Evolutionary conservation across 1,140 invertebrate species (phyloP).

Genomic region (Drosophila fuyamai): DNA sequence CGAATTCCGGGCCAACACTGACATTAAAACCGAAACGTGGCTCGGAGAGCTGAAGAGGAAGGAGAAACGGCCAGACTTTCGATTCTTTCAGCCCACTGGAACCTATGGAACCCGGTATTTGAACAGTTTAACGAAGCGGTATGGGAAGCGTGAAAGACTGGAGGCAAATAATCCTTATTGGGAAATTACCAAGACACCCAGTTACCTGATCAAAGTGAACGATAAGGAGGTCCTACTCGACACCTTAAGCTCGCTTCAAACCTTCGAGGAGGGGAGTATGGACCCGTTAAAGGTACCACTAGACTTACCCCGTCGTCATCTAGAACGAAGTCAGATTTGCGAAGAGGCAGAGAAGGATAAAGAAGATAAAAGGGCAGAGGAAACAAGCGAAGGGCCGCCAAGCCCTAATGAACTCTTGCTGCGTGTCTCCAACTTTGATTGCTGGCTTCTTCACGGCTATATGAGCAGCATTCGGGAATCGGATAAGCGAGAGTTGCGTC

Average conservation of each 20-base stretch:
- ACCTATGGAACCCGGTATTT: conserved; percentile 46
- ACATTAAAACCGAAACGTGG: conserved; percentile 47
- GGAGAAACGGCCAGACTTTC: conserved; percentile 45
- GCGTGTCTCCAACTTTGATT: conserved; percentile 76
- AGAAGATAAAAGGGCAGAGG: background rate
- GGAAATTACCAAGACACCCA: conserved; percentile 19
- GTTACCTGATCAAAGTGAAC: conserved; percentile 32
- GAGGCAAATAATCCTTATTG: conserved; percentile 52
- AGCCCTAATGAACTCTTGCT: conserved; percentile 18
- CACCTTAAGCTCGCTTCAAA: conserved; percentile 46
- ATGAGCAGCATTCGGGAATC: conserved; percentile 17
- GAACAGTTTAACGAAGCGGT: conserved; percentile 2
- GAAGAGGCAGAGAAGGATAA: background rate
- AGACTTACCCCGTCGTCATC: conserved; percentile 46
- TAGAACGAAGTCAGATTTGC: background rate
- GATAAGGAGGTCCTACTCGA: conserved; percentile 37
- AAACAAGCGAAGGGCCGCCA: background rate
- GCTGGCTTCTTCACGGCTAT: conserved; percentile 75
- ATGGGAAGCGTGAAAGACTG: conserved; percentile 5
- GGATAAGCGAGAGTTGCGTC: conserved; percentile 72
- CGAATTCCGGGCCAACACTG: conserved; percentile 56
- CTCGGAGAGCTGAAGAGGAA: conserved; percentile 24
- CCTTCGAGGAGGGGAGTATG: conserved; percentile 58
- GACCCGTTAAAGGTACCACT: conserved; percentile 50
- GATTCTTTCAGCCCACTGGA: conserved; percentile 33